Conservation (phyloP, 2,888 invertebrate genomes). For the Blastobasis lacticolella region DNA sequence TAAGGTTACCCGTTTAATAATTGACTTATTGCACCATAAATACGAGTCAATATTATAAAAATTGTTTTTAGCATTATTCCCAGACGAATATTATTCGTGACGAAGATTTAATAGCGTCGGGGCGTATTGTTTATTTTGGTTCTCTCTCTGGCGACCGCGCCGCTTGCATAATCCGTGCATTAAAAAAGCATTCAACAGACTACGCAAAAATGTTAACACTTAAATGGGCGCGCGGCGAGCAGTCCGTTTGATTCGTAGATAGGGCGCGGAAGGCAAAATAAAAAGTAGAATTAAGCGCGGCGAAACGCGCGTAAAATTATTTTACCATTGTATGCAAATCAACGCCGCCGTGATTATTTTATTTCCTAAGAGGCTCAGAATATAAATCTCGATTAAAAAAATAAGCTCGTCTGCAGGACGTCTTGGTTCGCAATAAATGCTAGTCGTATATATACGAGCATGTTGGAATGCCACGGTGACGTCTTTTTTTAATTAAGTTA, state of each 20-base stretch:
- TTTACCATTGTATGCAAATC: conserved; percentile 75
- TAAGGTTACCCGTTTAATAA: conserved; percentile 1
- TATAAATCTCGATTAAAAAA: conserved; percentile 67
- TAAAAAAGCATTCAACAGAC: conserved; percentile 3
- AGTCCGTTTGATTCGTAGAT: conserved; percentile 70
- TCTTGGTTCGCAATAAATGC: conserved; percentile 27
- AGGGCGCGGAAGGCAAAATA: conserved; percentile 68
- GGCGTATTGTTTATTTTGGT: too few species aligned
- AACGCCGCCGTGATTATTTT: conserved; percentile 70
- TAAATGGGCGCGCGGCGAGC: conserved; percentile 52
- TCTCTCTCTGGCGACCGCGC: background rate
- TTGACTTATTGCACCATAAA: too few species aligned
- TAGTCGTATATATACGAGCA: too few species aligned
- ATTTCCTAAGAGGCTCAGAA: conserved; percentile 68
- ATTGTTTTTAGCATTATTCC: too few species aligned
- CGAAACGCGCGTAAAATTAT: conserved; percentile 75
- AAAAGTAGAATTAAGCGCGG: conserved; percentile 72
- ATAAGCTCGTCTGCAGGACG: conserved; percentile 44
- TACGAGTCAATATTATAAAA: too few species aligned
- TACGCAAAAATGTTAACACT: conserved; percentile 66
- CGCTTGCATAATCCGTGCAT: too few species aligned
- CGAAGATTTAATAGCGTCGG: too few species aligned
- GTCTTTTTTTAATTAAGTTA: too few species aligned
- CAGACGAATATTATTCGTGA: too few species aligned
- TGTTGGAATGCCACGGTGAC: too few species aligned